Evolutionary conservation across 2,888 invertebrate species (phyloP).

Genomic region (Tiliacea citrago): DNA sequence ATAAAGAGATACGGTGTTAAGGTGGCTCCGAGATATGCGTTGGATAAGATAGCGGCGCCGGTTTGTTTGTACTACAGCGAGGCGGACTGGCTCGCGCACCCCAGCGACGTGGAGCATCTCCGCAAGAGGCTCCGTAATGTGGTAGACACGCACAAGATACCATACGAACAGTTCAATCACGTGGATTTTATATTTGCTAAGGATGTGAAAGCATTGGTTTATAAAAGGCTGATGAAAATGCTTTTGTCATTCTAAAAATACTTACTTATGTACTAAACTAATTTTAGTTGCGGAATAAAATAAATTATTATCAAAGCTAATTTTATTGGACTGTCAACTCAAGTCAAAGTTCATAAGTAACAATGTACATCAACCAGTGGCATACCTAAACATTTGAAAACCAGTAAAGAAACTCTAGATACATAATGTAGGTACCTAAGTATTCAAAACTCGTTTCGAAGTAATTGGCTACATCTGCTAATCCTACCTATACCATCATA

Average conservation of each 20-base stretch:
- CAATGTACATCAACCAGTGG: not conserved
- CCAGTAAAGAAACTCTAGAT: not conserved
- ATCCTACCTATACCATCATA: constrained; percentile 6
- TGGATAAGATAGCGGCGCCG: constrained; percentile 76
- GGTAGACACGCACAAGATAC: constrained; percentile 89
- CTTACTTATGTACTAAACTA: no score
- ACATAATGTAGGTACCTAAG: no score
- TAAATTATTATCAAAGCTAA: not conserved
- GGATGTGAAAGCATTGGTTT: constrained; percentile 77
- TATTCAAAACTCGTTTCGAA: not conserved
- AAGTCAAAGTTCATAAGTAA: not conserved
- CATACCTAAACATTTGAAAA: not conserved
- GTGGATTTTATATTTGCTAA: constrained; percentile 82
- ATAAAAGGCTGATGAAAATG: constrained; percentile 69
- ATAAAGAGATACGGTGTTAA: constrained; percentile 73
- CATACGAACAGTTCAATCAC: constrained; percentile 85
- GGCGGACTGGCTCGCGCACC: constrained; percentile 92
- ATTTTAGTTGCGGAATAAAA: not conserved
- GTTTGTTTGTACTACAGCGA: constrained; percentile 82
- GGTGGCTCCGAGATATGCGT: constrained; percentile 77
- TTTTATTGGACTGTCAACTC: not conserved
- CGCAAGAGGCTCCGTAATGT: constrained; percentile 88
- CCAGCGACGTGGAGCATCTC: constrained; percentile 89
- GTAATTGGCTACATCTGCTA: not conserved
- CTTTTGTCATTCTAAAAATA: constrained; percentile 61